These are phyloP conservation scores for Apis dorsata DNA, from an alignment of 1,140 invertebrate species.

Conservation along the genomic window DNA sequence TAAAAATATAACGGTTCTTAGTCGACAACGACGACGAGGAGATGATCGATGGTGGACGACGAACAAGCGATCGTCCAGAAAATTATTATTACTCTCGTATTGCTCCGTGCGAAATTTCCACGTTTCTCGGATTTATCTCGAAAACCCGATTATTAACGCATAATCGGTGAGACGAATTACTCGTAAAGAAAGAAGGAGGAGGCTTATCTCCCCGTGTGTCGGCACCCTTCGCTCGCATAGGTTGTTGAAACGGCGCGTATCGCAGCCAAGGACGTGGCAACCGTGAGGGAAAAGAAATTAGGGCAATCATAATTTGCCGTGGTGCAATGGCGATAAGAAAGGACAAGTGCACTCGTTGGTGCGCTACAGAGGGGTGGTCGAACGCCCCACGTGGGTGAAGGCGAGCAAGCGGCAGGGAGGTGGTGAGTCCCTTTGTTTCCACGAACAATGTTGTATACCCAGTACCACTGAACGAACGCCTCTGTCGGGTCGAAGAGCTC, in stretches of 20 bases:
- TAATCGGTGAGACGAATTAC: not conserved
- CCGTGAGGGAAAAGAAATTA: conserved; percentile 65
- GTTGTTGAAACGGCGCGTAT: not conserved
- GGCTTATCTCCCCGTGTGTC: conserved; percentile 1
- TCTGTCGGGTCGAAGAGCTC: conserved; percentile 1
- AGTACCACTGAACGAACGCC: conserved; percentile 20
- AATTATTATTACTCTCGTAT: no score
- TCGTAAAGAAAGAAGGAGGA: not conserved
- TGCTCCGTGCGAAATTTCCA: no score
- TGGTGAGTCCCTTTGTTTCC: conserved; percentile 62
- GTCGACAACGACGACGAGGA: no score
- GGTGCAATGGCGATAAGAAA: conserved; percentile 65
- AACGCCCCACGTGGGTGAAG: not conserved
- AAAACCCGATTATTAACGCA: not conserved
- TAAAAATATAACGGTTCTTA: no score
- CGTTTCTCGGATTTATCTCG: no score
- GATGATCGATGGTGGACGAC: not conserved
- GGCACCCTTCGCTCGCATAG: not conserved
- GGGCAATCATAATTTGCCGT: conserved; percentile 69
- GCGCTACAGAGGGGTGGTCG: conserved; percentile 31
- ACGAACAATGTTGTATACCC: conserved; percentile 65
- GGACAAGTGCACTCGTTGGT: conserved; percentile 65
- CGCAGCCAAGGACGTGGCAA: conserved; percentile 42
- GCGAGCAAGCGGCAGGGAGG: not conserved
- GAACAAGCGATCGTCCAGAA: no score